Conservation (phyloP, 2,888 invertebrate genomes). For the Netelia melanura region DNA sequence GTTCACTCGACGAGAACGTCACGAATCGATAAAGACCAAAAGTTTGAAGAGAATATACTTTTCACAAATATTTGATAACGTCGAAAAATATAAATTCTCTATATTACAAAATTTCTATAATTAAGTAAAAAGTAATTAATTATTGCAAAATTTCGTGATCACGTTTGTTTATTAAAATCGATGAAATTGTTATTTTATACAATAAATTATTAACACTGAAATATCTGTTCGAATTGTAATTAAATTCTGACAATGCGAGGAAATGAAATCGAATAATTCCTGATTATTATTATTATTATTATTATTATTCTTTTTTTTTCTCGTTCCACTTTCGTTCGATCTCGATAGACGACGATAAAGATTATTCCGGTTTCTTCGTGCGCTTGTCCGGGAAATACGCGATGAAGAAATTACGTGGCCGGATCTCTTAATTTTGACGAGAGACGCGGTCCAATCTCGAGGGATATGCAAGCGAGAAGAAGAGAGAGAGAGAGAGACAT, state of each 20-base stretch:
- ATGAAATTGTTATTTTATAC: too few species aligned
- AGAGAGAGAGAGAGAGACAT: slow-evolving; percentile 10
- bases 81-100: slow-evolving; percentile 7
- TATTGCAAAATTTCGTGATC: too few species aligned
- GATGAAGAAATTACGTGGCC: slow-evolving; percentile 83
- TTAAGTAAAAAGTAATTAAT: too few species aligned
- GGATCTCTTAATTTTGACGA: slow-evolving; percentile 83
- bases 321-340: neutral
- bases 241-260: neutral
- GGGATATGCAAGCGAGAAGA: neutral
- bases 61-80: neutral
- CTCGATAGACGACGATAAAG: neutral
- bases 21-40: neutral
- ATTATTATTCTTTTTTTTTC: too few species aligned
- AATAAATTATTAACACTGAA: too few species aligned
- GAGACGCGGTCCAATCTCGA: slow-evolving; percentile 71
- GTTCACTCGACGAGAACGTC: slow-evolving; percentile 34
- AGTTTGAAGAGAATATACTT: neutral
- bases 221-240: too few species aligned
- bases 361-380: too few species aligned
- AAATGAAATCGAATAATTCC: neutral
- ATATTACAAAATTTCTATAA: neutral
- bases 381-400: slow-evolving; percentile 69
- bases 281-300: neutral
- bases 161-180: too few species aligned